These are phyloP conservation scores for Hirudo medicinalis DNA, from an alignment of 1,140 invertebrate species.

Conservation along the genomic window DNA sequence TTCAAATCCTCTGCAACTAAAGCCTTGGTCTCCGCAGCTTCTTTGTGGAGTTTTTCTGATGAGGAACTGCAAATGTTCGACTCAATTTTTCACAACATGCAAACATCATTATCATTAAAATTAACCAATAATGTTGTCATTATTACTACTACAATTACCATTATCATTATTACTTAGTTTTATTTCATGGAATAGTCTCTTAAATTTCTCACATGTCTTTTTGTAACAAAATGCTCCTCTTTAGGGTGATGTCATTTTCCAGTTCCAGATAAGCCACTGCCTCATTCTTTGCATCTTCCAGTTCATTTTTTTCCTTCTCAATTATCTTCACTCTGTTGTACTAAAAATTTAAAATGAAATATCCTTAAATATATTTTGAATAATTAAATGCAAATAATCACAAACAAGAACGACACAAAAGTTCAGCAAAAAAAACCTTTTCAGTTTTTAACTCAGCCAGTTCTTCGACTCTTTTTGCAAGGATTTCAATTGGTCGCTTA, in stretches of 20 bases:
- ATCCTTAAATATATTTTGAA: too few relatives aligned
- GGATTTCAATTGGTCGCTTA: slow-evolving; percentile 64
- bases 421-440: slow-evolving; percentile 50
- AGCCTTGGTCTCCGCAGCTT: slow-evolving; percentile 32
- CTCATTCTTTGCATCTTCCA: slow-evolving; percentile 72
- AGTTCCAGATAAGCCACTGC: slow-evolving; percentile 65
- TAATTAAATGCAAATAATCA: too few relatives aligned
- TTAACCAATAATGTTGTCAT: background rate
- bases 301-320: slow-evolving; percentile 72
- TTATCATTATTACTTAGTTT: slow-evolving; percentile 17
- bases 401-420: too few relatives aligned
- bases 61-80: slow-evolving; percentile 27
- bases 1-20: slow-evolving; percentile 33
- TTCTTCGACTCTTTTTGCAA: slow-evolving; percentile 61
- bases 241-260: slow-evolving; percentile 59
- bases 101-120: background rate
- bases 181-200: slow-evolving; percentile 3
- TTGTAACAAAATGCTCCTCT: slow-evolving; percentile 58
- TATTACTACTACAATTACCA: background rate
- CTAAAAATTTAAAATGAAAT: slow-evolving; percentile 27
- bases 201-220: slow-evolving; percentile 34
- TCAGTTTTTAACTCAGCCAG: slow-evolving; percentile 65
- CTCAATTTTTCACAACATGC: background rate
- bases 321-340: slow-evolving; percentile 73
- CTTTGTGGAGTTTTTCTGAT: slow-evolving; percentile 32